Conservation (phyloP, 1,140 invertebrate genomes). For the Prorops nasuta region DNA sequence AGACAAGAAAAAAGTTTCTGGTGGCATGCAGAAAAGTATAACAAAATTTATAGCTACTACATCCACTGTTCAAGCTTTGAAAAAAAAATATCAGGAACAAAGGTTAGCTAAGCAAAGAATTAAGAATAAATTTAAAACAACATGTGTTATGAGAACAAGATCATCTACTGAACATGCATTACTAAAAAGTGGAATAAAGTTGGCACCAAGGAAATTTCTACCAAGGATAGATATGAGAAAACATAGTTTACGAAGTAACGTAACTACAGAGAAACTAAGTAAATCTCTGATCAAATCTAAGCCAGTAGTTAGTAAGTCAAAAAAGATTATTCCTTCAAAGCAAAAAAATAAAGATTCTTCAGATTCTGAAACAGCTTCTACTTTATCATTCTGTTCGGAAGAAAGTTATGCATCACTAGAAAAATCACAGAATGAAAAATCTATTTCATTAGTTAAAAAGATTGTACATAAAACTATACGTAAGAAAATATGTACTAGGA, state of each 20-base stretch:
- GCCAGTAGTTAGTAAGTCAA: conserved; percentile 23
- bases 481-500: conserved; percentile 41
- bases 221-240: conserved; percentile 39
- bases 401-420: conserved; percentile 14
- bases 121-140: conserved; percentile 44
- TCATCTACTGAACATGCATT: conserved; percentile 37
- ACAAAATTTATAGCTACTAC: conserved; percentile 46
- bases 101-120: conserved; percentile 60
- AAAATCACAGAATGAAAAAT: conserved; percentile 18
- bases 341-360: conserved; percentile 32
- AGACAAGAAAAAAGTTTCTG: conserved; percentile 31
- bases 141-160: conserved; percentile 48
- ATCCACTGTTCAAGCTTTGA: conserved; percentile 61
- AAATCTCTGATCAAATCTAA: conserved; percentile 22
- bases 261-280: conserved; percentile 22
- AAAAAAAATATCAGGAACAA: conserved; percentile 68
- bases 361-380: conserved; percentile 45
- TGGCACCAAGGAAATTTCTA: conserved; percentile 36
- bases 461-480: conserved; percentile 26
- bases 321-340: conserved; percentile 26
- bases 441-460: conserved; percentile 22
- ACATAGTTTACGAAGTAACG: conserved; percentile 45
- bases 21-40: conserved; percentile 26
- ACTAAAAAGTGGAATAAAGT: conserved; percentile 29
- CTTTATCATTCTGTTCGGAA: too few species aligned